Conservation (phyloP, 2,797 vertebrate genomes). For the Melanotaenia parkinsoni region DNA sequence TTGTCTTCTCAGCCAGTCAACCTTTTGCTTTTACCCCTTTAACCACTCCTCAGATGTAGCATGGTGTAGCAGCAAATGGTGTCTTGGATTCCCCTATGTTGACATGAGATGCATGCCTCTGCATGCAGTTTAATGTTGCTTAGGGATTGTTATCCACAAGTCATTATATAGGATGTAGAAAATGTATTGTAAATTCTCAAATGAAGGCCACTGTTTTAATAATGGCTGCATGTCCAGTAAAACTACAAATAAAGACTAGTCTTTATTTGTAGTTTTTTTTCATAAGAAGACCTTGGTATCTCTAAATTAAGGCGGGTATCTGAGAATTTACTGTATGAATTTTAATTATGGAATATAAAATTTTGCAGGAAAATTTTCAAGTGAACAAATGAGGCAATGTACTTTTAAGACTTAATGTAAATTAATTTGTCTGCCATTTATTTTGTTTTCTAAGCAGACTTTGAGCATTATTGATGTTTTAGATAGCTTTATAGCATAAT, state of each 20-base stretch:
- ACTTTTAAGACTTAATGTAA: slow-evolving; percentile 11
- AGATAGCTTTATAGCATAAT: slow-evolving; percentile 18
- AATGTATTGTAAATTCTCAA: slow-evolving; percentile 57
- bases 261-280: background rate
- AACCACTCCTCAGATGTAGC: slow-evolving; percentile 72
- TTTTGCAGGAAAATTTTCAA: slow-evolving; percentile 10
- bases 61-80: slow-evolving; percentile 65
- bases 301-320: slow-evolving; percentile 27
- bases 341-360: slow-evolving; percentile 18
- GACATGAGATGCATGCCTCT: slow-evolving; percentile 75
- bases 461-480: slow-evolving; percentile 5
- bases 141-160: slow-evolving; percentile 9
- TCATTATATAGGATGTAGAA: slow-evolving; percentile 7
- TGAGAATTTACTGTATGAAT: slow-evolving; percentile 57
- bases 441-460: slow-evolving; percentile 22
- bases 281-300: background rate
- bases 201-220: slow-evolving; percentile 17
- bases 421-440: background rate
- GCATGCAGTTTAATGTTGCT: slow-evolving; percentile 69
- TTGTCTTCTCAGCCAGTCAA: slow-evolving; percentile 73
- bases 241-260: slow-evolving; percentile 4
- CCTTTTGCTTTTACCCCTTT: slow-evolving; percentile 63
- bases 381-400: background rate
- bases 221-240: background rate
- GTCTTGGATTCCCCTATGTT: slow-evolving; percentile 70